Evolutionary conservation across 2,113 vertebrate genomes (phyloP).

Genomic region (Istiophorus platypterus): DNA sequence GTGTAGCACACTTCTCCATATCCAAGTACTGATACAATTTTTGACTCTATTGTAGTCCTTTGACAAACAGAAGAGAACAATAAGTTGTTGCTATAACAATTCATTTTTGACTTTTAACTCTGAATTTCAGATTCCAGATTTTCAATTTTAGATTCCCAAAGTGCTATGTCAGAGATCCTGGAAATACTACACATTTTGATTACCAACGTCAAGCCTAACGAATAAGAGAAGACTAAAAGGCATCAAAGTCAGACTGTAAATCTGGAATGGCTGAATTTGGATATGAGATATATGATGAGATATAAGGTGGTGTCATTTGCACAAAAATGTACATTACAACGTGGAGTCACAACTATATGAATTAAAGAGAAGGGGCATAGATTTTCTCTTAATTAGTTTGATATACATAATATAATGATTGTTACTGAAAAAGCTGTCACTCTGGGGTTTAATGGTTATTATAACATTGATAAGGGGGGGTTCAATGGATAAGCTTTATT

Average conservation of each 20-base stretch:
- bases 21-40: background rate
- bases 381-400: background rate
- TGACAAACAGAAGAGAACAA: background rate
- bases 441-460: background rate
- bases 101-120: background rate
- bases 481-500: constrained; percentile 29
- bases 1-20: background rate
- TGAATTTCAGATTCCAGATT: background rate
- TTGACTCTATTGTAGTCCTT: background rate
- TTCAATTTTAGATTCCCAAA: background rate
- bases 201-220: background rate
- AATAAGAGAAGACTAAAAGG: background rate
- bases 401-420: background rate
- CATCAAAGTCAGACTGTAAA: background rate
- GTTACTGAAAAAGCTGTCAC: background rate
- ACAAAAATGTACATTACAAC: background rate
- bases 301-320: background rate
- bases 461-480: background rate
- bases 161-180: background rate
- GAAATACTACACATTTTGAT: constrained; percentile 10
- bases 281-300: background rate
- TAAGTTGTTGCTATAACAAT: background rate
- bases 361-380: background rate
- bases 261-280: background rate
- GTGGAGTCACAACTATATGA: background rate